phyloP scores from a whole-genome alignment of 2,113 vertebrate genomes.

The Entomyzon cyanotis region DNA sequence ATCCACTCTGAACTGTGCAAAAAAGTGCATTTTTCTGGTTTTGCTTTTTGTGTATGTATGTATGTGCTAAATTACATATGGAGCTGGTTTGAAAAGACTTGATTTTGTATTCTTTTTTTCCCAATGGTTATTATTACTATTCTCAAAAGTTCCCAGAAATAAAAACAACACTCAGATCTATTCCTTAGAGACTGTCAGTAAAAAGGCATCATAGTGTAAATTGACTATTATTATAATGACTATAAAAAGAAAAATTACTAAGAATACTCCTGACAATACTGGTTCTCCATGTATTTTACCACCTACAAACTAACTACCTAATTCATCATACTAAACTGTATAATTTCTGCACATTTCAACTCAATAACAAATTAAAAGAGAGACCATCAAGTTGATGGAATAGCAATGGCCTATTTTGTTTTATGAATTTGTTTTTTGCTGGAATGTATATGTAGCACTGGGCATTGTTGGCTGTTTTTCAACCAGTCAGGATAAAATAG shows the following conservation, averaged over 20 bases:
- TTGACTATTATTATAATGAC: not conserved
- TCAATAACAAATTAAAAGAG: not conserved
- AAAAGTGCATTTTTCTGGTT: not conserved
- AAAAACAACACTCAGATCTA: not conserved
- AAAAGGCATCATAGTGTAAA: not conserved
- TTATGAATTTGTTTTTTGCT: not conserved
- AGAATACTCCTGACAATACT: not conserved
- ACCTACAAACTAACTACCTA: not conserved
- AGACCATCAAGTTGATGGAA: not conserved
- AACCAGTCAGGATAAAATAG: not conserved
- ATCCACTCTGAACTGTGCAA: not conserved
- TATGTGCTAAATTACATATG: not conserved
- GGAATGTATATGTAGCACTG: not conserved
- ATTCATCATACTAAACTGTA: not conserved
- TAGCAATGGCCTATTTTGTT: not conserved
- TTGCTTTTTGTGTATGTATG: not conserved
- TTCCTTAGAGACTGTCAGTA: not conserved
- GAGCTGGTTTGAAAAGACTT: not conserved
- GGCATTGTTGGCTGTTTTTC: not conserved
- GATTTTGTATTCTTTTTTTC: not conserved
- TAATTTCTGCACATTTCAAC: not conserved
- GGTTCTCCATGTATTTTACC: not conserved
- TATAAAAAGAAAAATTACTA: slow-evolving; percentile 14
- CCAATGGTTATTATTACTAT: not conserved
- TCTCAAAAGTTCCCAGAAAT: not conserved